Conservation (phyloP, 2,113 vertebrate genomes). For the Tricholaema leucomelas region DNA sequence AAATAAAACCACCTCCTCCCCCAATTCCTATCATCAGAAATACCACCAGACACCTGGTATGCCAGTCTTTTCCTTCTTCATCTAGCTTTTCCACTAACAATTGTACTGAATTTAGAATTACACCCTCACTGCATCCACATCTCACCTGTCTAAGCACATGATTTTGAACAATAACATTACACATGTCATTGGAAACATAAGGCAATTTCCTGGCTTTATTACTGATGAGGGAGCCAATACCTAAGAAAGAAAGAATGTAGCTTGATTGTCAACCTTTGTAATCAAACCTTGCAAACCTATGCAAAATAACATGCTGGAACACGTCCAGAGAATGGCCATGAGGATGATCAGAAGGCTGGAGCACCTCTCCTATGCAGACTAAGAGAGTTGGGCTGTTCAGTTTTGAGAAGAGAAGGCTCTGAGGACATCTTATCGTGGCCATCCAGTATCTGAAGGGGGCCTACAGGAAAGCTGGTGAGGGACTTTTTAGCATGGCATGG, state of each 20-base stretch:
- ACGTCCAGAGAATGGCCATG: no score
- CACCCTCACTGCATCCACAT: rapidly evolving
- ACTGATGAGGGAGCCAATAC: not conserved
- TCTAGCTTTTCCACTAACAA: not conserved
- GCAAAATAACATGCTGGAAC: not conserved
- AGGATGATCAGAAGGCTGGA: no score
- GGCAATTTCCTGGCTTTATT: not conserved
- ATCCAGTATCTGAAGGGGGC: no score
- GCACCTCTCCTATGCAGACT: no score
- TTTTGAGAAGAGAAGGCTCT: no score
- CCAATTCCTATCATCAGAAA: not conserved
- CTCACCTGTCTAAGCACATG: not conserved
- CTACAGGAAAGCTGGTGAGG: no score
- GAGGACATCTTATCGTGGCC: no score
- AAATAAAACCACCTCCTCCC: not conserved
- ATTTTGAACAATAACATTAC: not conserved
- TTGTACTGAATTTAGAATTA: not conserved
- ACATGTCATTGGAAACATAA: not conserved
- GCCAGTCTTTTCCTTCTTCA: not conserved
- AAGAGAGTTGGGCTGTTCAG: no score
- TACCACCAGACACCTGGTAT: not conserved
- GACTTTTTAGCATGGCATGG: no score
- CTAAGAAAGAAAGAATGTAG: not conserved
- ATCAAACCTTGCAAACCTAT: constrained; percentile 1
- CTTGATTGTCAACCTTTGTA: not conserved